Base-by-base conservation (phyloP, 1,140 invertebrate genomes). In the Temnothorax curvispinosus region DNA sequence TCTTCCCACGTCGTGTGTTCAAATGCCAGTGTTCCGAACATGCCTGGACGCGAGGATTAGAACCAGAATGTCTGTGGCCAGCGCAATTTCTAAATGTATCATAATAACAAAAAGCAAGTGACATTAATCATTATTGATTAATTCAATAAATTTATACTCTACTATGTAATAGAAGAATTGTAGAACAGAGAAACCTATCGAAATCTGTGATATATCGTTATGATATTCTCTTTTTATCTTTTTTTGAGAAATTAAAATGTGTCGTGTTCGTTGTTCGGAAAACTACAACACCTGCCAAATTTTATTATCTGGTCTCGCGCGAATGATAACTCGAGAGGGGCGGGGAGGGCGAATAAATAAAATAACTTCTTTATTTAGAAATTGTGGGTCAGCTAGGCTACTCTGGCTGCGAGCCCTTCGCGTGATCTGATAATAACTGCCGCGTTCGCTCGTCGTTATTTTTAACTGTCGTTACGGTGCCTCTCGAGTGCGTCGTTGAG, bases 391-490 rank as follows among this genome's bases (percentile, higher is more conserved):
- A 69, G 27, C 27, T 27, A 27, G 4, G 8, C 15, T 81, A 56
- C 38, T 69, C 47, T 41, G 7, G 60, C 21, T 56, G 15, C 7
- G 9, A 56, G 13, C 47, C 18, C 6, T 8, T 71, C 21, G 21
- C 6, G 9, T 44, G 32, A n/a, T 38, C 32, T 80, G 47, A 67
- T 71, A 71, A 71, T 15, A 71, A 71, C 15, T 38, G n/a, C 11
- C 4, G 64, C 15, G 64, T 32, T 58, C 35, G 38, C 21, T 54
- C 11, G 58, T 21, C 9, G 78, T 81, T 81, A 81, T 71, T 81
- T 81, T 81, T 81, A 81, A 81, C 65, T 35, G 54, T 71, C 76
- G n/a, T 52, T 54, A 67, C 32, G 32, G 8, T 56, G 64, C 62
- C 15, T 32, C 50, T 32, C 50, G 21, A 81, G 64, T 56, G 21